These are phyloP conservation scores for Pteronotus mesoamericanus DNA, from an alignment of 2,797 vertebrate species.

Conservation along the genomic window DNA sequence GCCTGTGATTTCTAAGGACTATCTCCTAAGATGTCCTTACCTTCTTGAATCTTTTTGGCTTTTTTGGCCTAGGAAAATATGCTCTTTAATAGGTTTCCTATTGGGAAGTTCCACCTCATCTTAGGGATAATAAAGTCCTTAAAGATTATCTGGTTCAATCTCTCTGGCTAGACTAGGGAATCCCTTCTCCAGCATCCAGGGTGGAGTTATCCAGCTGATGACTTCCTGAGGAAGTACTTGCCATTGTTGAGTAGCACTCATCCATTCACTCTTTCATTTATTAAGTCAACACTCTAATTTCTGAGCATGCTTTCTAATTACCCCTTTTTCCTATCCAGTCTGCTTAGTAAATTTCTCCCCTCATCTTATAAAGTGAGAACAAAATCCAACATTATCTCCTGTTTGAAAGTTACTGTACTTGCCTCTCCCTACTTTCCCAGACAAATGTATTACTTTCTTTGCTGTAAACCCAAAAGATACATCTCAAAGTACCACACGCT, in stretches of 20 bases:
- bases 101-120: not conserved
- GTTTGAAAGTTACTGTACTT: not conserved
- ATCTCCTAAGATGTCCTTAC: not conserved
- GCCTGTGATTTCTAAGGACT: not conserved
- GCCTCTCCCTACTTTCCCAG: not conserved
- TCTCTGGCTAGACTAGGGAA: not conserved
- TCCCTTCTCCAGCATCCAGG: not conserved
- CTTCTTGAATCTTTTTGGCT: not conserved
- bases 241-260: not conserved
- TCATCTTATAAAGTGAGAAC: not conserved
- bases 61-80: not conserved
- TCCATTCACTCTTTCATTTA: not conserved
- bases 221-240: not conserved
- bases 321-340: not conserved
- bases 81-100: not conserved
- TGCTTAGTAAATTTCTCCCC: not conserved
- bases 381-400: not conserved
- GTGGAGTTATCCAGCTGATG: not conserved
- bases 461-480: not conserved
- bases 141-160: not conserved
- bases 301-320: constrained; percentile 16
- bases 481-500: not conserved
- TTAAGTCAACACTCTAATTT: not conserved
- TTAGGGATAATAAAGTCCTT: not conserved
- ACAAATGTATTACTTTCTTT: constrained; percentile 21